phyloP scores from a whole-genome alignment of 2,888 invertebrate species.

The Cataglyphis albicans region DNA sequence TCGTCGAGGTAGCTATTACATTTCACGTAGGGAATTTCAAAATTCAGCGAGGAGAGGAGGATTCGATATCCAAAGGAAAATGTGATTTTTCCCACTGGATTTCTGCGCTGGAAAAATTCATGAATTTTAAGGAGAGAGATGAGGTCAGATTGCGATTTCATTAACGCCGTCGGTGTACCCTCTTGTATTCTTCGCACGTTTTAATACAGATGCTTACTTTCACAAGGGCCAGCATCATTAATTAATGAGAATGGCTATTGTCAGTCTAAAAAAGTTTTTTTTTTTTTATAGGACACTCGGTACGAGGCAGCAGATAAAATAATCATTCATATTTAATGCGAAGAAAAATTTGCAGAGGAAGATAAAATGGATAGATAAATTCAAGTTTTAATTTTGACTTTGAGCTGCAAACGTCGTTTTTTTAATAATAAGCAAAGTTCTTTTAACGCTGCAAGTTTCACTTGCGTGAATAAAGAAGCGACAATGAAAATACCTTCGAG shows the following conservation, averaged over 20 bases:
- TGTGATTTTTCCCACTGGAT: conserved; percentile 31
- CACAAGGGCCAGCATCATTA: neutral
- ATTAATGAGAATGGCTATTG: conserved; percentile 9
- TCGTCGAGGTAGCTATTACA: neutral
- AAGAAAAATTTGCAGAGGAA: neutral
- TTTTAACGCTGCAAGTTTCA: conserved; percentile 35
- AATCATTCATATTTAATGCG: conserved; percentile 22
- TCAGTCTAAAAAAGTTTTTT: neutral
- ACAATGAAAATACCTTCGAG: conserved; percentile 46
- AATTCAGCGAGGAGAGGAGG: conserved; percentile 3
- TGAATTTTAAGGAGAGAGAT: conserved; percentile 35
- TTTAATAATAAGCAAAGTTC: conserved; percentile 48
- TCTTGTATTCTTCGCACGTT: neutral
- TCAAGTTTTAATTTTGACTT: conserved; percentile 16
- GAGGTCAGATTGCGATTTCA: conserved; percentile 15
- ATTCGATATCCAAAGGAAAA: conserved; percentile 29
- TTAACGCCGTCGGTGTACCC: neutral
- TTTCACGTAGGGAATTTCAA: conserved; percentile 29
- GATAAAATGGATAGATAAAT: neutral
- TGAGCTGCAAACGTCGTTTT: neutral
- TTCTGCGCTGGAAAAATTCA: conserved; percentile 36
- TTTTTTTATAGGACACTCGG: neutral
- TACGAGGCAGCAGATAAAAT: neutral
- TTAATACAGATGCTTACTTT: neutral
- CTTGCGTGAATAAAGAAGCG: conserved; percentile 20